Percentiles rank a stretch among this genome's conserved stretches.
Conservation (phyloP, 2,888 invertebrate genomes). For the Acanthopleura granulata region DNA sequence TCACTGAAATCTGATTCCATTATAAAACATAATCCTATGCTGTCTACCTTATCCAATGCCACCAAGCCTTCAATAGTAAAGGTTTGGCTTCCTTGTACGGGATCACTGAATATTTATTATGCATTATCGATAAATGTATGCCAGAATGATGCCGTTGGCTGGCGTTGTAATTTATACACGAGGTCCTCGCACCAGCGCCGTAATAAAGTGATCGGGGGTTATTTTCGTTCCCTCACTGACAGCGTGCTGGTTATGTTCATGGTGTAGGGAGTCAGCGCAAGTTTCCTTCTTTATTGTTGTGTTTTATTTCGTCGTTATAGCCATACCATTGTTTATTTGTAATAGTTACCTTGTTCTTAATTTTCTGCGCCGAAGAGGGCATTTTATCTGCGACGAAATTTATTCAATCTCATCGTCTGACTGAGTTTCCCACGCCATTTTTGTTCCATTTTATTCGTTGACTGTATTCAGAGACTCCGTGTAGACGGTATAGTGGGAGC, state of each 20-base stretch:
- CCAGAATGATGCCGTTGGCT: slow-evolving; percentile 8
- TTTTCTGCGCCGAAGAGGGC: neutral
- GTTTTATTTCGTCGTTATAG: slow-evolving; percentile 18
- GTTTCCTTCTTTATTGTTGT: slow-evolving; percentile 19
- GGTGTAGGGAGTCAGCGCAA: slow-evolving; percentile 19
- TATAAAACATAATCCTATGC: neutral
- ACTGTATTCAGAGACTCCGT: neutral
- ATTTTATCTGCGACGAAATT: neutral
- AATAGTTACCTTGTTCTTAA: neutral
- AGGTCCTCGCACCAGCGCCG: slow-evolving; percentile 12
- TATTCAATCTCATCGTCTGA: slow-evolving; percentile 6
- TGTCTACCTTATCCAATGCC: neutral
- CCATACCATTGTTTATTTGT: slow-evolving; percentile 5
- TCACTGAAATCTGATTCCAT: neutral
- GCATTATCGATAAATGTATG: slow-evolving; percentile 14
- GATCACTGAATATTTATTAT: slow-evolving; percentile 13
- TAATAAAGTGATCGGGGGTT: slow-evolving; percentile 15
- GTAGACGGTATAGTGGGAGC: too few species aligned
- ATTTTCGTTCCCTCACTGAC: slow-evolving; percentile 19
- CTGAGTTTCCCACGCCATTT: slow-evolving; percentile 20
- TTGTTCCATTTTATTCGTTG: slow-evolving; percentile 15
- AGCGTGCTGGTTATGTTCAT: slow-evolving; percentile 17
- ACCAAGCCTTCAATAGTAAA: too few species aligned
- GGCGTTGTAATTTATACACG: slow-evolving; percentile 16
- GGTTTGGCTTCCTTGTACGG: neutral